phyloP scores from a whole-genome alignment of 2,888 invertebrate species.

The Crocallis elinguaria region DNA sequence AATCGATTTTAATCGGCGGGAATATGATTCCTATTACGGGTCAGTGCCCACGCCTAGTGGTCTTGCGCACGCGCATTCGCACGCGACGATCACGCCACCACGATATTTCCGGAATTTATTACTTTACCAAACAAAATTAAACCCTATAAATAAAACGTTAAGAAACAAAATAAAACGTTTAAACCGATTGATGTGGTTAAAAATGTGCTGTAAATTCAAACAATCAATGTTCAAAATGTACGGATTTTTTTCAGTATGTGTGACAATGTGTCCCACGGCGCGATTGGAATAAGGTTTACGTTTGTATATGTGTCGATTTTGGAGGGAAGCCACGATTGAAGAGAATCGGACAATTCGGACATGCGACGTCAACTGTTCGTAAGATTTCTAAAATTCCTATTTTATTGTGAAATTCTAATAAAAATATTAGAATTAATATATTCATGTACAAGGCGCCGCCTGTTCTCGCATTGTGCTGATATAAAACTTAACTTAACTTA shows the following conservation, averaged over 20 bases:
- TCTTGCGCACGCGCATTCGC: slow-evolving; percentile 57
- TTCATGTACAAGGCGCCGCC: no score
- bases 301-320: slow-evolving; percentile 40
- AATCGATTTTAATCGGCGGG: slow-evolving; percentile 8
- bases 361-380: slow-evolving; percentile 42
- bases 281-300: slow-evolving; percentile 30
- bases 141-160: slow-evolving; percentile 7
- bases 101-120: slow-evolving; percentile 54
- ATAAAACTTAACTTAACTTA: no score
- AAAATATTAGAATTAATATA: no score
- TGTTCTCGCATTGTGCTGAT: no score
- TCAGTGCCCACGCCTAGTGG: no score
- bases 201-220: slow-evolving; percentile 46
- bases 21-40: slow-evolving; percentile 52
- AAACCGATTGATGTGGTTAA: background rate
- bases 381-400: no score
- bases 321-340: slow-evolving; percentile 52
- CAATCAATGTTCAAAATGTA: slow-evolving; percentile 38
- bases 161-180: background rate
- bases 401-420: no score
- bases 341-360: slow-evolving; percentile 30
- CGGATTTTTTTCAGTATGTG: slow-evolving; percentile 5
- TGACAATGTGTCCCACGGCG: slow-evolving; percentile 24
- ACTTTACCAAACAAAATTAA: slow-evolving; percentile 38
- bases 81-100: slow-evolving; percentile 75